Evolutionary conservation across 2,797 vertebrate genomes (phyloP).

Genomic region (Sebastiscus tertius): DNA sequence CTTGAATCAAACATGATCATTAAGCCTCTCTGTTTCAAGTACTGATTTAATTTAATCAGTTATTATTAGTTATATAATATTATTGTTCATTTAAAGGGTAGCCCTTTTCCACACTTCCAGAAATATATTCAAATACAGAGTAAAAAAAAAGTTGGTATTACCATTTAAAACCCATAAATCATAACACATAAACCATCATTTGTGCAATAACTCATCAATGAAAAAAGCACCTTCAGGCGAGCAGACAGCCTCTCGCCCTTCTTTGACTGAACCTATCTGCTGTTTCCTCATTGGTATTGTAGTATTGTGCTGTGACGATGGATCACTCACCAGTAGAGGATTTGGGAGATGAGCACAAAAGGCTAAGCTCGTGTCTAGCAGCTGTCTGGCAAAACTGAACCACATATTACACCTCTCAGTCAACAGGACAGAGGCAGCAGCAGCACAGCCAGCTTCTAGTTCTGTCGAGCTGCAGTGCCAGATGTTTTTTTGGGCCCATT

Average conservation of each 20-base stretch:
- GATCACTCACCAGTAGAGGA: constrained; percentile 4
- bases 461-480: neutral
- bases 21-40: neutral
- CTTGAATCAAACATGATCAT: neutral
- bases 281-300: neutral
- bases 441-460: neutral
- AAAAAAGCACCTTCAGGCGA: neutral
- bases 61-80: neutral
- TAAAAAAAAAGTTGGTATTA: neutral
- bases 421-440: neutral
- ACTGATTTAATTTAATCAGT: neutral
- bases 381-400: constrained; percentile 10
- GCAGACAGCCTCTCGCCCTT: neutral
- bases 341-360: constrained; percentile 4
- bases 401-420: neutral
- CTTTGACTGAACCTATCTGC: neutral
- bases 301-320: neutral
- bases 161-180: neutral
- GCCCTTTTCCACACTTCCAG: neutral
- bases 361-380: neutral
- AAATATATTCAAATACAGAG: neutral
- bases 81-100: neutral
- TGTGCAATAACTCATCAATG: neutral
- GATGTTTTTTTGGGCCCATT: neutral
- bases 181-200: neutral